These are phyloP conservation scores for fruit fly (Drosophila melanogaster) DNA, from an alignment of 1,140 invertebrate species.

Conservation along the genomic window Release_6_plus_ISO1_MT NC_004354.4:5362501-5363000, in stretches of 20 bases:
- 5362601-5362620: slow-evolving; percentile 52
- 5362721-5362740: background rate
- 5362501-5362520: background rate
- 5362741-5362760: background rate
- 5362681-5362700: background rate
- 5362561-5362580: background rate
- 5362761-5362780: background rate
- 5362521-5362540: background rate
- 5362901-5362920: too few relatives aligned
- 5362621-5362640: slow-evolving; percentile 47
- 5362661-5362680: slow-evolving; percentile 1
- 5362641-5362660: slow-evolving; percentile 22
- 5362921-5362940: too few relatives aligned
- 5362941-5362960: too few relatives aligned
- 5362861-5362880: too few relatives aligned
- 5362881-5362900: too few relatives aligned
- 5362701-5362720: slow-evolving; percentile 23
- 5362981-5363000: too few relatives aligned
- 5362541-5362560: background rate
- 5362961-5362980: too few relatives aligned
- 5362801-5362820: too few relatives aligned
- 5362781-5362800: too few relatives aligned
- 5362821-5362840: too few relatives aligned
- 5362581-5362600: slow-evolving; percentile 6
- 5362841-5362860: too few relatives aligned